Conservation (phyloP, 2,113 vertebrate species). For the Larimichthys crocea region DNA sequence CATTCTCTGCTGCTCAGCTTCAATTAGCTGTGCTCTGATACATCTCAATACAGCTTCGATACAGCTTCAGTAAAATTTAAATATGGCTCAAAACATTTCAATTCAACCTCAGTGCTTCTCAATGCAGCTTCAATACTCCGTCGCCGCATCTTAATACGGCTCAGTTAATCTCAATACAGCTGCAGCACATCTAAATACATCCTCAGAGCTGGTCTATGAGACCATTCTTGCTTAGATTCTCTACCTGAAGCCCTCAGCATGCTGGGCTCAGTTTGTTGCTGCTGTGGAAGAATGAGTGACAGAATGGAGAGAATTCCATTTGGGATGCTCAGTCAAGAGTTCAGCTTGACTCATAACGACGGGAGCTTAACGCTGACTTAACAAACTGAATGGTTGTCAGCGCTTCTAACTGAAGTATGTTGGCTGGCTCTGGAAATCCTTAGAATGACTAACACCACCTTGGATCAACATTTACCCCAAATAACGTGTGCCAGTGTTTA, state of each 20-base stretch:
- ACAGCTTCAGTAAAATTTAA: slow-evolving; percentile 71
- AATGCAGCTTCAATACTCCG: slow-evolving; percentile 67
- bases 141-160: slow-evolving; percentile 71
- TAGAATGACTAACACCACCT: slow-evolving; percentile 44
- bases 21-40: slow-evolving; percentile 84
- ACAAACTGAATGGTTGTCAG: slow-evolving; percentile 77
- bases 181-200: slow-evolving; percentile 69
- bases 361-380: slow-evolving; percentile 75
- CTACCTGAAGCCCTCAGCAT: slow-evolving; percentile 61
- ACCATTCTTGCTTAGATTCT: slow-evolving; percentile 52
- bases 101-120: slow-evolving; percentile 77
- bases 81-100: slow-evolving; percentile 83
- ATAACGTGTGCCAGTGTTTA: slow-evolving; percentile 69
- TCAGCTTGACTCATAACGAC: slow-evolving; percentile 74
- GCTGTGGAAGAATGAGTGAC: slow-evolving; percentile 67
- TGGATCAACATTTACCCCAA: slow-evolving; percentile 67
- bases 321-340: slow-evolving; percentile 74
- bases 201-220: slow-evolving; percentile 47
- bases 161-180: slow-evolving; percentile 76
- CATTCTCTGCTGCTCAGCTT: slow-evolving; percentile 82
- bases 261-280: slow-evolving; percentile 50
- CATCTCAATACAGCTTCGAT: slow-evolving; percentile 78
- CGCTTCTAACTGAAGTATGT: slow-evolving; percentile 51
- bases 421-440: slow-evolving; percentile 40
- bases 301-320: slow-evolving; percentile 71